Evolutionary conservation across 2,888 invertebrate species (phyloP), one percentile per base, ranked within the genome.

Genomic region (Macrophya alboannulata): DNA sequence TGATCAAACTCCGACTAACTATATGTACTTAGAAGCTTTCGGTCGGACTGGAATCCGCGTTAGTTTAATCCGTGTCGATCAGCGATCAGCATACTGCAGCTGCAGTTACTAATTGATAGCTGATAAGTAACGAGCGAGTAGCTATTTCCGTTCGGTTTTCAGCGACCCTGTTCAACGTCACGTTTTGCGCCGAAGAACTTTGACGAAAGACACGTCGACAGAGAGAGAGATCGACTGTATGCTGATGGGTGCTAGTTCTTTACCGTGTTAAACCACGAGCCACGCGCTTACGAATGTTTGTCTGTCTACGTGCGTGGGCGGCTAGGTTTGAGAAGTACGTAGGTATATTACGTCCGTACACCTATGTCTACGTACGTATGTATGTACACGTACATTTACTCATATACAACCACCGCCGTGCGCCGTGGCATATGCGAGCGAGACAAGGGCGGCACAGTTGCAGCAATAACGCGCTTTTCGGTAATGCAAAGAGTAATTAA

Each of bases 401-500:
- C n/a, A 31, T 17, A 51, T 45, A 83, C 17, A 45, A 10, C 10
- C 1, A 25, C 65, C 15, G 15, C 51, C 81, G 40, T 31, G 62
- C 9, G 15, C 6, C 0, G 48, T 83, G 51, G 68, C 83, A 83
- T 83, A 83, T 68, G 83, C 37, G 71, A 68, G 71, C 68, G 83
- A 83, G 83, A 68, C 83, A 48, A 83, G 83, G 83, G 68, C 81
- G 83, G 71, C 83, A 48, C 48, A 83, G 83, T 83, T 83, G 88
- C 89, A 86, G 90, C 90, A 90, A 90, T 89, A 90, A 90, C 91
- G 88, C 89, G 90, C 90, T 92, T 93, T 93, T 91, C 90, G 91
- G 90, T 93, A 93, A 92, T 91, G 92, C 92, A 92, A 92, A 92
- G 92, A 91, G 92, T 92, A 93, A 93, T 93, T 92, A 93, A 93